These are phyloP conservation scores for Pristionchus japonicus DNA, from an alignment of 2,888 invertebrate genomes.

Conservation along the genomic window DNA sequence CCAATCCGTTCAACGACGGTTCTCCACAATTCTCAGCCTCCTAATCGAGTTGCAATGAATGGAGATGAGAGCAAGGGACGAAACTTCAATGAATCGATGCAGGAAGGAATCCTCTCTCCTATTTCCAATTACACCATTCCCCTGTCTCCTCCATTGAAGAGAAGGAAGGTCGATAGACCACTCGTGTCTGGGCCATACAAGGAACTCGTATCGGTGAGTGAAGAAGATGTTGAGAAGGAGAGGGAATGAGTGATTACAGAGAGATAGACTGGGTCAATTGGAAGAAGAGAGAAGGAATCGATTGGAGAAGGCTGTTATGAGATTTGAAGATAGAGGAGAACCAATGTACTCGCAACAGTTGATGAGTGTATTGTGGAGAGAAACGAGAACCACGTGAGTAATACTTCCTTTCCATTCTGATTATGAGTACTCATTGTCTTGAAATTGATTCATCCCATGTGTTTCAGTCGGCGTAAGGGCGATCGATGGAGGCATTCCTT, in stretches of 20 bases:
- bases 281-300: neutral
- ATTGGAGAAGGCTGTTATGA: slow-evolving; percentile 34
- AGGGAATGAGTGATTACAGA: neutral
- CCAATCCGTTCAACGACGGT: slow-evolving; percentile 24
- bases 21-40: slow-evolving; percentile 1
- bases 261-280: neutral
- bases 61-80: slow-evolving; percentile 4
- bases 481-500: slow-evolving; percentile 1
- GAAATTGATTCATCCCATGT: neutral
- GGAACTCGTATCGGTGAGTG: slow-evolving; percentile 44
- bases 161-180: slow-evolving; percentile 18
- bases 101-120: slow-evolving; percentile 21
- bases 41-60: neutral
- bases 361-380: slow-evolving; percentile 45
- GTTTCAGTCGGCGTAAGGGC: neutral
- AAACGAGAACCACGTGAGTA: slow-evolving; percentile 26
- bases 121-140: neutral
- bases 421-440: neutral
- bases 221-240: neutral
- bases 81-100: slow-evolving; percentile 11
- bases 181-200: slow-evolving; percentile 32
- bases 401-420: too few species aligned
- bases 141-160: slow-evolving; percentile 46
- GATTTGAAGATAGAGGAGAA: neutral
- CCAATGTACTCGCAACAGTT: slow-evolving; percentile 40